phyloP scores from a whole-genome alignment of 2,113 vertebrate genomes.

The Tinamus guttatus region DNA sequence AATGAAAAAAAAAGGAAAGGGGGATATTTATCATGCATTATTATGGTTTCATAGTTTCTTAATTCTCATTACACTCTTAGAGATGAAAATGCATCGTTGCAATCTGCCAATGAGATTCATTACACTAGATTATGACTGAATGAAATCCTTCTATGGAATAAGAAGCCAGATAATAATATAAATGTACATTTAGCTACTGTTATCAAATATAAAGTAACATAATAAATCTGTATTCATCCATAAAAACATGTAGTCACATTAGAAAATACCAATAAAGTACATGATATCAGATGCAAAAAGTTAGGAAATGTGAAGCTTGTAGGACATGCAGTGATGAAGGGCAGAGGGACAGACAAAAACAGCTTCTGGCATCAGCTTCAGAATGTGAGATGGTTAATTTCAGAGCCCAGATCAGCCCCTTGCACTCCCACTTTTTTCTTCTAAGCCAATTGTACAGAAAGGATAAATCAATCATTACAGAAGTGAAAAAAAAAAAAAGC shows the following conservation, averaged over 20 bases:
- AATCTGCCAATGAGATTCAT: background rate
- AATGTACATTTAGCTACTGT: conserved; percentile 22
- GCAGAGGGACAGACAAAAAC: conserved; percentile 78
- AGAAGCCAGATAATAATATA: background rate
- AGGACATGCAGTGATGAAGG: conserved; percentile 73
- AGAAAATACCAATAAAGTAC: conserved; percentile 33
- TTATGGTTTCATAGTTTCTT: background rate
- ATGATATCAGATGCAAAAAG: conserved; percentile 28
- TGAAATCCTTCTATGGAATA: background rate
- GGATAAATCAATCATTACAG: conserved; percentile 14
- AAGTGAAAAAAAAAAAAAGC: conserved; percentile 54
- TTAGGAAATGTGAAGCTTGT: conserved; percentile 61
- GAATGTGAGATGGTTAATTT: conserved; percentile 87
- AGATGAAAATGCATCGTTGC: background rate
- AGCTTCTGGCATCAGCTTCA: conserved; percentile 99
- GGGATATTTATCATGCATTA: background rate
- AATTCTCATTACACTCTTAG: conserved; percentile 9
- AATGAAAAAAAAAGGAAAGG: background rate
- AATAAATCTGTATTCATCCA: conserved; percentile 18
- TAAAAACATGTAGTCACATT: background rate
- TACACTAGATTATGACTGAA: background rate
- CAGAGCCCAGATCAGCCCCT: conserved; percentile 73
- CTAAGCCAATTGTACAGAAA: conserved; percentile 72
- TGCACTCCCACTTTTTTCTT: conserved; percentile 38
- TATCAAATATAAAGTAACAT: background rate